Conservation (phyloP, 2,797 vertebrate genomes). For the Lagorchestes hirsutus region DNA sequence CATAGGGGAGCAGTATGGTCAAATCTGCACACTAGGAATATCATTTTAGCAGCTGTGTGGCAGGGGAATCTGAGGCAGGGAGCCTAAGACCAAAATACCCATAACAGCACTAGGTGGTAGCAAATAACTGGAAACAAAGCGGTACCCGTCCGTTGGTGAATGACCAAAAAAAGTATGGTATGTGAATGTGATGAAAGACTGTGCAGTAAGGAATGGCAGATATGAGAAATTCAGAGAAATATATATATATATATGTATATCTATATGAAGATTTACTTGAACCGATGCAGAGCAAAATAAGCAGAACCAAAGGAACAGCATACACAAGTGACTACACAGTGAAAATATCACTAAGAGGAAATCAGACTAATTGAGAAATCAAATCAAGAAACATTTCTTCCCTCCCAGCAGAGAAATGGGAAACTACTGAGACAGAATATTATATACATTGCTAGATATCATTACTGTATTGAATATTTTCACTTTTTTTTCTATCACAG, state of each 20-base stretch:
- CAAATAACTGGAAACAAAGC: not conserved
- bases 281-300: not conserved
- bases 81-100: not conserved
- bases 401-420: not conserved
- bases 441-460: not conserved
- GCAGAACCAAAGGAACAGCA: not conserved
- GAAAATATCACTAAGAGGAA: not conserved
- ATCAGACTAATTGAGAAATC: not conserved
- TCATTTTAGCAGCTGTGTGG: not conserved
- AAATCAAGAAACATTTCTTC: not conserved
- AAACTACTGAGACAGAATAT: not conserved
- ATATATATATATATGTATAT: too few relatives aligned
- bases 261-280: not conserved
- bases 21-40: not conserved
- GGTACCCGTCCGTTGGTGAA: not conserved
- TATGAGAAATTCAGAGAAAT: not conserved
- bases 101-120: not conserved
- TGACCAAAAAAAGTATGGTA: not conserved
- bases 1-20: not conserved
- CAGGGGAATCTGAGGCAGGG: not conserved
- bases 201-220: not conserved
- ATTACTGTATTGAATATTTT: not conserved
- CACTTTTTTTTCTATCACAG: not conserved
- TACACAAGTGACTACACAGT: not conserved
- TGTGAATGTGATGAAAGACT: not conserved